Conservation (phyloP, 2,113 vertebrate genomes). For the Pituophis catenifer region DNA sequence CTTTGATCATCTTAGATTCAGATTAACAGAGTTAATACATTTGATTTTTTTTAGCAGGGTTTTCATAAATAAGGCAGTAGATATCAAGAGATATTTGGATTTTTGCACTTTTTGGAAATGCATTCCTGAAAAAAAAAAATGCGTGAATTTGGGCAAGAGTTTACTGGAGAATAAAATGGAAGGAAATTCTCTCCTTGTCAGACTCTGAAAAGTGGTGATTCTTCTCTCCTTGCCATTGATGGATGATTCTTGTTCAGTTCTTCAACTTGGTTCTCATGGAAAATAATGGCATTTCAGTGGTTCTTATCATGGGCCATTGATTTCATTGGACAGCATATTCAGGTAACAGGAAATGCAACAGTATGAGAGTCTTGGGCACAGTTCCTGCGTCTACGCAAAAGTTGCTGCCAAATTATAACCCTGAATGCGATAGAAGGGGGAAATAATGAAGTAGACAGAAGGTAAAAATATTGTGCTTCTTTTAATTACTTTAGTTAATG, state of each 20-base stretch:
- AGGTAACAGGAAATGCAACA: neutral
- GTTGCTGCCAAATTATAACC: neutral
- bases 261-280: neutral
- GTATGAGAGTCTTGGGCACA: neutral
- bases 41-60: neutral
- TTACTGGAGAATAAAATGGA: neutral
- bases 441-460: neutral
- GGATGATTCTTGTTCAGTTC: neutral
- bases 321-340: neutral
- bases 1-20: too few relatives aligned
- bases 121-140: neutral
- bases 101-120: neutral
- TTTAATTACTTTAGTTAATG: neutral
- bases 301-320: neutral
- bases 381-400: neutral
- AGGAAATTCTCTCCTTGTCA: neutral
- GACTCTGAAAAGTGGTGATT: neutral
- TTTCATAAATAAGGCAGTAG: neutral
- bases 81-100: neutral
- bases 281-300: neutral
- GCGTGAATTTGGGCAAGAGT: neutral
- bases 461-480: neutral
- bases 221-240: neutral
- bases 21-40: too few relatives aligned
- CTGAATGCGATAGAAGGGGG: neutral